Base-by-base conservation (phyloP, 2,888 invertebrate species). In the Trissonchulus sp. region DNA sequence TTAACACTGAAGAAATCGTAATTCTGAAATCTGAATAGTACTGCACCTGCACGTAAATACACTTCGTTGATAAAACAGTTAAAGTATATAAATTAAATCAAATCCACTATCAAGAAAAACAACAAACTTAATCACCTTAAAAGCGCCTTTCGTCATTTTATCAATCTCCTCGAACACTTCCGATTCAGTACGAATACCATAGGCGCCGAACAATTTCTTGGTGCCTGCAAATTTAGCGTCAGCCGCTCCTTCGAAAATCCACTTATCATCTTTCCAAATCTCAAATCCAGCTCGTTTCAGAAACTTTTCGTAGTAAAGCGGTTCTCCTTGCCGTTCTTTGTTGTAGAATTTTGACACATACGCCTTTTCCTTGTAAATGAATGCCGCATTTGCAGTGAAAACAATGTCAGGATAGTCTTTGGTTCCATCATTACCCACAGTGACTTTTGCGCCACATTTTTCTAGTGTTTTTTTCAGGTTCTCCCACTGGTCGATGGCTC, bases 351-450 rank as follows among this genome's bases (percentile, higher is more conserved):
- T 81, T n/a, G 83, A 79, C 28, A 83, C 72, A 75, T 82, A 83
- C 2, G 82, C 82, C 23, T 76, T 76, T 28, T 80, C 81, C 62
- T 80, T 80, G n/a, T 80, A 78, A 30, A 83, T 78, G 28, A 82
- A 80, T 28, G 81, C 83, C 0, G 83, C 83, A 75, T 83, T 83
- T 15, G 83, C 83, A 33, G 81, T 79, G 76, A 82, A 83, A 23
- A 83, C 83, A 72, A 83, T 77, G 74, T 83, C 83, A 28, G 83
- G 83, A 15, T 68, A 35, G 3, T 68, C 48, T 1, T 31, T 31
- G 8, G 65, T 31, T 30, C 33, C 33, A 8, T 8, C n/a, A 15
- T 31, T 31, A 65, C 65, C 65, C 8, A 65, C 28, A 8, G 28
- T 3, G 8, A 82, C 80, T 18, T 78, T 75, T 30, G 79, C 82